Evolutionary conservation across 1,140 invertebrate genomes (phyloP), one percentile per base, ranked within the genome.

Genomic region (Polypedilum pembai): DNA sequence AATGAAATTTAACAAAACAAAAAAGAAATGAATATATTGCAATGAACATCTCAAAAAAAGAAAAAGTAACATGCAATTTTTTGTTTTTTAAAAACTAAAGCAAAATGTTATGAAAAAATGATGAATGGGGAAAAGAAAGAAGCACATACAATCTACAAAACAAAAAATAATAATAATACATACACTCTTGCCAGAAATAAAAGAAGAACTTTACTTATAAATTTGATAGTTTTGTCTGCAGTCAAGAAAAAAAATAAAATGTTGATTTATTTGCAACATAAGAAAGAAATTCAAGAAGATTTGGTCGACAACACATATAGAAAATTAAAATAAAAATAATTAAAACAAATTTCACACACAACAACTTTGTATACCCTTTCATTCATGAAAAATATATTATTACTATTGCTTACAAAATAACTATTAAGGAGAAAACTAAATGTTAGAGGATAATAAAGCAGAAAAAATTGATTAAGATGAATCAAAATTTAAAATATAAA

Each of bases 121-220:
- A 33, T 33, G 24, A 33, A 33, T 33, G 24, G 24, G 24, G 24
- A 33, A 33, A 33, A 33, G 5, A 33, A 33, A 33, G 24, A 33
- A 33, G 24, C 24, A 33, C 24, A 33, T 5, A 5, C 1, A 33
- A 33, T 33, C 24, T 33, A 33, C 24, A 33, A 33, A 33, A 33
- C 5, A 33, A 33, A n/a, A 3, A 33, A 33, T 33, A 33, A 33
- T 33, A 33, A 33, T 33, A 5, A 33, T 33, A 33, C 24, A 33
- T 33, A 33, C 24, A 24, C 33, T 73, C 33, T 73, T 73, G 69
- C 21, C 41, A 63, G n/a, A 74, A 74, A 74, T 24, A 63, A 74
- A 17, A 74, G 45, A 74, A 74, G 21, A 63, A 74, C 24, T 45
- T 45, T 45, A 12, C 8, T 45, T 45, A 45, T 15, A 45, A 45